A percentile compares a stretch with the other conserved stretches of the same genome.
Conservation (phyloP, 2,888 invertebrate genomes). For the Hemicrepidius hirtus region DNA sequence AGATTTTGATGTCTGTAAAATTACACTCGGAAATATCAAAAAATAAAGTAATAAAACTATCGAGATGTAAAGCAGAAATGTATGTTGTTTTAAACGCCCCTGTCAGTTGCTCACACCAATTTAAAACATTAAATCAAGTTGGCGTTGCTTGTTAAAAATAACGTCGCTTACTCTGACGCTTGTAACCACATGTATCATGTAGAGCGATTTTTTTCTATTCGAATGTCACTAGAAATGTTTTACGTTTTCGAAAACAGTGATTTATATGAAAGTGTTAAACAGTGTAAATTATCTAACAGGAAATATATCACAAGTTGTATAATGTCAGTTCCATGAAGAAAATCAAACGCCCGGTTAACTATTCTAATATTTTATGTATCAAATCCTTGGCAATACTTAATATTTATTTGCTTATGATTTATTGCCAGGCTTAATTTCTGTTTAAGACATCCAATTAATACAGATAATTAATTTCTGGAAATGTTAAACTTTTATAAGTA, state of each 20-base stretch:
- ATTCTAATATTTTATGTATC: too few species aligned
- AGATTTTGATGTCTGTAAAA: conserved; percentile 38
- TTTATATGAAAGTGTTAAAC: conserved; percentile 33
- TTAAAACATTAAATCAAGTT: conserved; percentile 60
- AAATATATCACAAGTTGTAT: too few species aligned
- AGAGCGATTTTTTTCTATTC: conserved; percentile 14
- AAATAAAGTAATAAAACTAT: conserved; percentile 48
- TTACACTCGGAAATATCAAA: conserved; percentile 42
- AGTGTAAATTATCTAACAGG: neutral
- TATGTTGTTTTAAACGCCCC: conserved; percentile 59
- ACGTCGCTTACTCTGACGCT: conserved; percentile 52
- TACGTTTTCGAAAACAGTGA: conserved; percentile 36
- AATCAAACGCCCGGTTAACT: too few species aligned
- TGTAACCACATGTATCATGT: conserved; percentile 49
- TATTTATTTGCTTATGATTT: conserved; percentile 2
- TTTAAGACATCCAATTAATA: conserved; percentile 18
- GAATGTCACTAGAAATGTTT: conserved; percentile 27
- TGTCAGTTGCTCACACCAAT: conserved; percentile 61
- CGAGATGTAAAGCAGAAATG: conserved; percentile 52
- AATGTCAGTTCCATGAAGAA: too few species aligned
- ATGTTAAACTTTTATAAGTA: conserved; percentile 16
- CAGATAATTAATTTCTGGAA: conserved; percentile 25
- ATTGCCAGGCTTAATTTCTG: conserved; percentile 7
- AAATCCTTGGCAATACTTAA: neutral
- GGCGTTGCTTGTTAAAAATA: conserved; percentile 59